These are phyloP conservation scores for Poeciliopsis infans DNA, from an alignment of 2,797 vertebrate genomes.

Conservation along the genomic window DNA sequence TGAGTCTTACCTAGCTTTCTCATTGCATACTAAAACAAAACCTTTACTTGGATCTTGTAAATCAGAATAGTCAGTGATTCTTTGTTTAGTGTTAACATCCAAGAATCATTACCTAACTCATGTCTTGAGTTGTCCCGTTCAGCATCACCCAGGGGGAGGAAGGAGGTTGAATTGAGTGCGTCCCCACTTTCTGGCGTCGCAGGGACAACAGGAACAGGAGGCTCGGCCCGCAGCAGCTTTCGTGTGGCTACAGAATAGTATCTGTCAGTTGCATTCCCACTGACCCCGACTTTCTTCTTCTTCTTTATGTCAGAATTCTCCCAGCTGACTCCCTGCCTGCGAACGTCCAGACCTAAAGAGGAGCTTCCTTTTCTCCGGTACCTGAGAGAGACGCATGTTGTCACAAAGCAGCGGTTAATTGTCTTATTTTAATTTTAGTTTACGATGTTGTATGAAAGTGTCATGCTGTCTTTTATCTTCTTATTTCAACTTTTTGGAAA, in stretches of 20 bases:
- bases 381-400: slow-evolving; percentile 67
- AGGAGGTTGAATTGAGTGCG: slow-evolving; percentile 41
- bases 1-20: neutral
- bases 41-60: neutral
- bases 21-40: neutral
- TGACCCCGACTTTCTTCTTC: slow-evolving; percentile 69
- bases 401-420: neutral
- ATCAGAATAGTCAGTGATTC: neutral
- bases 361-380: slow-evolving; percentile 90
- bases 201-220: slow-evolving; percentile 56
- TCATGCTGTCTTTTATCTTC: neutral
- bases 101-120: slow-evolving; percentile 45
- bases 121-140: slow-evolving; percentile 35
- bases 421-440: neutral
- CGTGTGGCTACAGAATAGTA: slow-evolving; percentile 84
- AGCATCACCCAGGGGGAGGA: slow-evolving; percentile 81
- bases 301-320: slow-evolving; percentile 77
- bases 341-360: slow-evolving; percentile 86
- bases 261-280: slow-evolving; percentile 78
- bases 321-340: slow-evolving; percentile 85
- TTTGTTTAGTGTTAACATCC: neutral
- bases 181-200: slow-evolving; percentile 13
- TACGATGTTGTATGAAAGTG: neutral
- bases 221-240: slow-evolving; percentile 75
- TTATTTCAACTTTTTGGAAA: neutral